Percentiles rank a stretch among this genome's conserved stretches.
phyloP scores from a whole-genome alignment of 2,113 vertebrate genomes.

The Lepus americanus region DNA sequence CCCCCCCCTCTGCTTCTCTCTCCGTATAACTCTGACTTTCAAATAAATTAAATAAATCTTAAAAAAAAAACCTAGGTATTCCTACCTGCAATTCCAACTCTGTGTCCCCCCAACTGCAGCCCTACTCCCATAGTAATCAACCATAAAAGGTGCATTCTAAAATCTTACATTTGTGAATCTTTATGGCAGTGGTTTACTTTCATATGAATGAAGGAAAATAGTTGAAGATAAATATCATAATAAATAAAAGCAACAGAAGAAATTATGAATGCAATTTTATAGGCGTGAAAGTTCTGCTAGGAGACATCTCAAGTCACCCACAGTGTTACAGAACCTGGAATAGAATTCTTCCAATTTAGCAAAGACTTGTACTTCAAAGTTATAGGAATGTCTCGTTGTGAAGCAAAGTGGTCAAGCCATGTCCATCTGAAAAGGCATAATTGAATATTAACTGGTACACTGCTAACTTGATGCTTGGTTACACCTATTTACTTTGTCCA shows the following conservation, averaged over 20 bases:
- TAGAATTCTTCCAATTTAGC: background rate
- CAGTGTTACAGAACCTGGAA: background rate
- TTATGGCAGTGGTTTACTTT: background rate
- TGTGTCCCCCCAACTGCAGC: background rate
- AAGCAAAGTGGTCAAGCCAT: slow-evolving; percentile 74
- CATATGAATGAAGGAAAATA: background rate
- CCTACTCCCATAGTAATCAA: background rate
- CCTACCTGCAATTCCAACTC: background rate
- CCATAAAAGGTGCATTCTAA: background rate
- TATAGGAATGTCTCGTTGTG: background rate
- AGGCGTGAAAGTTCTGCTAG: background rate
- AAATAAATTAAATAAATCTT: too few relatives aligned
- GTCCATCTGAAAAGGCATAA: background rate
- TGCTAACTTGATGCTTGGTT: slow-evolving; percentile 61
- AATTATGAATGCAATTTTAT: background rate
- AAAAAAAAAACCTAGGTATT: background rate
- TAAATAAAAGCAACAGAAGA: slow-evolving; percentile 26
- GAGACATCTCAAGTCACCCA: background rate
- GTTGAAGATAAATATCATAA: background rate
- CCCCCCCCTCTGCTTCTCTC: too few relatives aligned
- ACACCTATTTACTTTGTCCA: slow-evolving; percentile 54
- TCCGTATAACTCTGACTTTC: too few relatives aligned
- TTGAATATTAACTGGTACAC: slow-evolving; percentile 50
- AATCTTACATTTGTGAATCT: background rate
- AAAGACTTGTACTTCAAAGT: background rate